Conservation (phyloP, 2,888 invertebrate genomes). For the Hermodice carunculata region DNA sequence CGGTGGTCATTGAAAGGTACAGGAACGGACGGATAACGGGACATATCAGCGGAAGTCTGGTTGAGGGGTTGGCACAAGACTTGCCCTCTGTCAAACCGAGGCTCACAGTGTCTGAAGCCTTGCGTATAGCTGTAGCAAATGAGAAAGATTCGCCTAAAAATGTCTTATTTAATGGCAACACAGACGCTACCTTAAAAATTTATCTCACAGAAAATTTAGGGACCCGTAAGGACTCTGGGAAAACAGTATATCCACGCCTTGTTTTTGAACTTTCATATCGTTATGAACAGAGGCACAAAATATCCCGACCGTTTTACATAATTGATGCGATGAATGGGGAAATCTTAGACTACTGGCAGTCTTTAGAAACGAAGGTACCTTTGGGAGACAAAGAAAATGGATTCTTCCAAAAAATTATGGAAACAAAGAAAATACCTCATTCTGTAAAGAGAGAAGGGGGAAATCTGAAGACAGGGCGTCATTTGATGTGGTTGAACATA, state of each 20-base stretch:
- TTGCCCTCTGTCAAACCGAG: neutral
- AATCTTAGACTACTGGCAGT: neutral
- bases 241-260: conserved; percentile 12
- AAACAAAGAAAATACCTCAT: too few relatives aligned
- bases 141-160: neutral
- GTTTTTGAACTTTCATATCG: conserved; percentile 1
- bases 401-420: neutral
- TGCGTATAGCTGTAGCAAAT: neutral
- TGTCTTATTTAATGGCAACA: neutral
- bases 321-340: conserved; percentile 10
- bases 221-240: conserved; percentile 32
- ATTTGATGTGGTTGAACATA: neutral
- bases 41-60: conserved; percentile 36
- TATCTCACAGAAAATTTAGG: conserved; percentile 37
- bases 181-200: neutral
- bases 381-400: neutral
- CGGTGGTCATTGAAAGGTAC: conserved; percentile 40
- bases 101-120: neutral
- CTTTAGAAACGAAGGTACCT: neutral
- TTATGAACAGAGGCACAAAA: neutral
- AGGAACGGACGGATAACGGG: conserved; percentile 30
- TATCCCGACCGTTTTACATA: neutral
- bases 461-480: neutral
- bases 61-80: neutral
- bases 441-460: neutral